These are phyloP conservation scores for Tuberolachnus salignus DNA, from an alignment of 2,888 invertebrate genomes.

Conservation along the genomic window DNA sequence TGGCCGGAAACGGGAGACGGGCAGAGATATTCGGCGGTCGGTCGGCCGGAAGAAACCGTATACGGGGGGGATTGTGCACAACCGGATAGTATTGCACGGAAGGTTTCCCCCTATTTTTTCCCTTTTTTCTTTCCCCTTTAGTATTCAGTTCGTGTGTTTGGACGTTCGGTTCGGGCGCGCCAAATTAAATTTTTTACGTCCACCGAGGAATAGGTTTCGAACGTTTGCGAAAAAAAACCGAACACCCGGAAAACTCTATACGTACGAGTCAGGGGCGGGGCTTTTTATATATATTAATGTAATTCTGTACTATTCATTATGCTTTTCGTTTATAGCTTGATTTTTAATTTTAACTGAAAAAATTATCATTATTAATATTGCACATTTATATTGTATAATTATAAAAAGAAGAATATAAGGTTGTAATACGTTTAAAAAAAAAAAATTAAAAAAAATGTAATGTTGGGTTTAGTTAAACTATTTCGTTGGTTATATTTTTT, in stretches of 20 bases:
- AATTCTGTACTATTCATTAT: too few relatives aligned
- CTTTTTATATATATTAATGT: too few relatives aligned
- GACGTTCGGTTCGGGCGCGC: constrained; percentile 9
- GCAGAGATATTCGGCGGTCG: constrained; percentile 18
- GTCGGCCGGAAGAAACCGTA: constrained; percentile 45
- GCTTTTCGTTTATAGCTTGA: too few relatives aligned
- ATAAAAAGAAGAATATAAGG: too few relatives aligned
- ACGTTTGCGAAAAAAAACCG: neutral
- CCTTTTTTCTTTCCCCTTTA: too few relatives aligned
- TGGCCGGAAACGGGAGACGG: constrained; percentile 29
- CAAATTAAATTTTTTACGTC: constrained; percentile 16
- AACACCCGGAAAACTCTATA: too few relatives aligned
- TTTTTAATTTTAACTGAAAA: too few relatives aligned
- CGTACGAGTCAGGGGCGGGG: too few relatives aligned
- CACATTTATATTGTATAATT: too few relatives aligned
- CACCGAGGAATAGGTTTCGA: neutral
- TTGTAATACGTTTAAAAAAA: too few relatives aligned
- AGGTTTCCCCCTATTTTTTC: constrained; percentile 23
- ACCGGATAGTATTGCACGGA: constrained; percentile 28
- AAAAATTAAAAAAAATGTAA: neutral
- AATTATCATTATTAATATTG: too few relatives aligned
- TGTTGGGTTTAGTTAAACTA: neutral
- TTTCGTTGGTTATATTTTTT: too few relatives aligned
- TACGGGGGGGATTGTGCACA: constrained; percentile 12
- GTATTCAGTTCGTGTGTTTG: constrained; percentile 26